Base-by-base conservation (phyloP, 2,888 invertebrate genomes). In the Eubasilissa splendida region DNA sequence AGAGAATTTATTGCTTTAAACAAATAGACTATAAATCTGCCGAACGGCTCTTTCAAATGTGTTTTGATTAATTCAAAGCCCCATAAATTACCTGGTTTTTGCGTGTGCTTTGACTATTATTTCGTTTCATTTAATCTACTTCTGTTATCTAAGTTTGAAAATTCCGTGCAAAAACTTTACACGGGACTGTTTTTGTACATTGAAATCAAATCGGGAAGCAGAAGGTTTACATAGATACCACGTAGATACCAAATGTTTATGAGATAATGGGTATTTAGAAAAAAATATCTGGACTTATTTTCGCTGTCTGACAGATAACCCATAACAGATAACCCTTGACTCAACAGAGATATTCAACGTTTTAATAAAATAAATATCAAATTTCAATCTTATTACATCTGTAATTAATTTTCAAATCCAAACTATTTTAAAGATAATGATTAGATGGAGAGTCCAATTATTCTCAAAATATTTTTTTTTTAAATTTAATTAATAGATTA, bases 121-220 rank as follows among this genome's bases (percentile, higher is more conserved):
- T 58, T 74, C 7, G 10, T 12, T 59, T 22, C 42, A 42, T 42
- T 42, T 42, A 65, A 79, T 79, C 79, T 52, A 7, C 54, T 22
- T 56, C 33, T 56, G 33, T 74, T 58, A 79, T 79, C 79, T 52
- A 54, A 14, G 22, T 8, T 50, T 65, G 52, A 79, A 79, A 79
- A 74, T 79, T 79, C 74, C 79, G 73, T 56, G 68, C 58, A 65
- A 66, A 74, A 79, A 66, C 53, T 58, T 74, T 54, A 53, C 59
- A 79, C 79, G 63, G 58, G 78, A 31, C 60, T 33, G 42, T 58
- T 42, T 60, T 71, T 78, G 12, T 60, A 50, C 66, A 50, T 63
- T 68, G 77, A 77, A 77, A 77, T 77, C 77, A 68, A 70, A 77
- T 77, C 68, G 50, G 68, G 50, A 68, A 50, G 68, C 58, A 58